These are phyloP conservation scores for Furcula furcula DNA, from an alignment of 2,888 invertebrate species.

Conservation along the genomic window DNA sequence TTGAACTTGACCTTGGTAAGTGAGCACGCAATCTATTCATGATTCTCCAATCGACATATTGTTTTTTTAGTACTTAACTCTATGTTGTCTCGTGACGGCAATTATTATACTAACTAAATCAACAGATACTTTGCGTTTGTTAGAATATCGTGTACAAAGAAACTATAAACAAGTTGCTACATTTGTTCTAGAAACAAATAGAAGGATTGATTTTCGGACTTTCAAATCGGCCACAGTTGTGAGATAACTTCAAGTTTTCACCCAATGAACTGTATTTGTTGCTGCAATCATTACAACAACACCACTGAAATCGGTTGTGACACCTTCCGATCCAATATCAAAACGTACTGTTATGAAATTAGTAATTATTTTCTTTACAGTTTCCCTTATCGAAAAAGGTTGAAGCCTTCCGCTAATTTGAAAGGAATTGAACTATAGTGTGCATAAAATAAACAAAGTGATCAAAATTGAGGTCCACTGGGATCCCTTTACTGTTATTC, in stretches of 20 bases:
- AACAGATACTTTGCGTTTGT: no score
- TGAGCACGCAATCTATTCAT: conserved; percentile 9
- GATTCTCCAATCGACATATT: no score
- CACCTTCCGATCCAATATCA: conserved; percentile 12
- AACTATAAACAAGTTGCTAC: background rate
- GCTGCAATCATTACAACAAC: conserved; percentile 22
- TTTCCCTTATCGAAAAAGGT: conserved; percentile 19
- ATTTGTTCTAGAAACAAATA: conserved; percentile 1
- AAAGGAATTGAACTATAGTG: no score
- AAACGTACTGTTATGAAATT: conserved; percentile 18
- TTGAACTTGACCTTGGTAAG: conserved; percentile 29
- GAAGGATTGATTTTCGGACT: background rate
- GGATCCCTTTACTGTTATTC: no score
- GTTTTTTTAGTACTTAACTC: no score
- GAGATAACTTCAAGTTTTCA: background rate
- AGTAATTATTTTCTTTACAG: conserved; percentile 13
- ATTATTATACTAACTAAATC: no score
- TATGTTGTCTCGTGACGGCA: no score
- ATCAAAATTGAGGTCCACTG: no score
- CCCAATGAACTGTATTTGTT: conserved; percentile 9
- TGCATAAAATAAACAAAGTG: no score
- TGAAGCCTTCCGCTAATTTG: conserved; percentile 12
- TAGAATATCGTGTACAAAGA: no score
- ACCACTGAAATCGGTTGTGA: conserved; percentile 24
- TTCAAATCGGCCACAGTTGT: background rate